These are phyloP conservation scores for Leptodactylus fuscus DNA, from an alignment of 2,113 vertebrate species.

Conservation along the genomic window DNA sequence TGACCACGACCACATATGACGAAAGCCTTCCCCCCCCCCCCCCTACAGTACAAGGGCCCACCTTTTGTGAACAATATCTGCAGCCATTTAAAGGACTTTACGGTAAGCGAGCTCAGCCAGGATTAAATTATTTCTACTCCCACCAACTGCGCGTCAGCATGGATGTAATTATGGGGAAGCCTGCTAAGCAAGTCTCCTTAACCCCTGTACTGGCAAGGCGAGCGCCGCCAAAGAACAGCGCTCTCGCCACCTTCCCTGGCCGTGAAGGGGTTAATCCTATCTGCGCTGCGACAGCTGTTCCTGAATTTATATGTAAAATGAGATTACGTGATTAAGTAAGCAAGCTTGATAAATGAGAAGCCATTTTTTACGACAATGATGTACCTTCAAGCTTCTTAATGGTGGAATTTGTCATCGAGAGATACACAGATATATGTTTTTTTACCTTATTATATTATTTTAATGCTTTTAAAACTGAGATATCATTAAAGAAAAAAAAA, in stretches of 20 bases:
- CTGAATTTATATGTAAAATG: constrained; percentile 40
- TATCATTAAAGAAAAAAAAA: background rate
- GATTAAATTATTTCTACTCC: constrained; percentile 49
- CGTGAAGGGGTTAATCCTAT: constrained; percentile 18
- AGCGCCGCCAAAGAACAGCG: background rate
- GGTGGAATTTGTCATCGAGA: background rate
- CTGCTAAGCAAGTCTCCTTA: constrained; percentile 29
- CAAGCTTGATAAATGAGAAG: constrained; percentile 38
- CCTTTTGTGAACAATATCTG: background rate
- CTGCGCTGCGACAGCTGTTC: constrained; percentile 13
- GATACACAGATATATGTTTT: background rate
- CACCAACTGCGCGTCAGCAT: constrained; percentile 52
- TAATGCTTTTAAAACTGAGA: too few species aligned
- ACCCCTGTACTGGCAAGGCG: background rate
- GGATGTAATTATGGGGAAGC: constrained; percentile 42
- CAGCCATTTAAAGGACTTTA: constrained; percentile 38
- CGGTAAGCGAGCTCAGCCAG: constrained; percentile 19
- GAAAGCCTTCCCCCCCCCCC: too few species aligned
- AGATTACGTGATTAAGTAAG: constrained; percentile 44
- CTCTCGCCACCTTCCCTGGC: too few species aligned
- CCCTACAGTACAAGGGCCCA: background rate
- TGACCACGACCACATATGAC: background rate
- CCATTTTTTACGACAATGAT: constrained; percentile 20
- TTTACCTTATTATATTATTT: background rate
- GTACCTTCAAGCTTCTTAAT: background rate